phyloP scores from a whole-genome alignment of 2,797 vertebrate species.

The Neostethus bicornis region DNA sequence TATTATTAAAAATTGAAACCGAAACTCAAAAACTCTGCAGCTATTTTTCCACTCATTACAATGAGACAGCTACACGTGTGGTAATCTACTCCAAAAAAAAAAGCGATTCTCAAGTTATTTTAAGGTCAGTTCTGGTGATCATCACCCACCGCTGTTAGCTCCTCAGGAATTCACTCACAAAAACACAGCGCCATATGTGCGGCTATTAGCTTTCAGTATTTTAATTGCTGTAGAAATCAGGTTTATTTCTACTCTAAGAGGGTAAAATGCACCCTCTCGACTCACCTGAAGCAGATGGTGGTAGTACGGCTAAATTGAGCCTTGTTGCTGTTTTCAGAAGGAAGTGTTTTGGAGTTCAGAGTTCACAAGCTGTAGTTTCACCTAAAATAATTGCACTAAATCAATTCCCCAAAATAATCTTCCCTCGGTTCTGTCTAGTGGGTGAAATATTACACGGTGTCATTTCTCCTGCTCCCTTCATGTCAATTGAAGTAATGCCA shows the following conservation, averaged over 20 bases:
- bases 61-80: conserved; percentile 4
- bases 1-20: conserved; percentile 29
- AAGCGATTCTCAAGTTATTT: conserved; percentile 36
- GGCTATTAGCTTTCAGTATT: conserved; percentile 54
- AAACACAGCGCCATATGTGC: conserved; percentile 57
- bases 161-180: conserved; percentile 46
- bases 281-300: conserved; percentile 57
- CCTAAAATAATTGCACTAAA: conserved; percentile 48
- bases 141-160: conserved; percentile 61
- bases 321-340: conserved; percentile 29
- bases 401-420: conserved; percentile 58
- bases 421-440: conserved; percentile 31
- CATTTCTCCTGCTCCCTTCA: conserved; percentile 46
- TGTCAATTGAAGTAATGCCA: conserved; percentile 71
- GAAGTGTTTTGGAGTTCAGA: conserved; percentile 22
- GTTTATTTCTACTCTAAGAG: conserved; percentile 24
- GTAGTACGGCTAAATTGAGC: conserved; percentile 25
- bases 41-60: conserved; percentile 4
- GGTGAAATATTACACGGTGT: conserved; percentile 43
- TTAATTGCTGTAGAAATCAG: conserved; percentile 66
- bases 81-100: background rate
- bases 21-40: conserved; percentile 18
- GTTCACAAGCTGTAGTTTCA: conserved; percentile 12
- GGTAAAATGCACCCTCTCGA: conserved; percentile 6
- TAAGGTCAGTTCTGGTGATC: conserved; percentile 51